Base-by-base conservation (phyloP, 2,797 vertebrate genomes). In the Yasuhikotakia modesta region DNA sequence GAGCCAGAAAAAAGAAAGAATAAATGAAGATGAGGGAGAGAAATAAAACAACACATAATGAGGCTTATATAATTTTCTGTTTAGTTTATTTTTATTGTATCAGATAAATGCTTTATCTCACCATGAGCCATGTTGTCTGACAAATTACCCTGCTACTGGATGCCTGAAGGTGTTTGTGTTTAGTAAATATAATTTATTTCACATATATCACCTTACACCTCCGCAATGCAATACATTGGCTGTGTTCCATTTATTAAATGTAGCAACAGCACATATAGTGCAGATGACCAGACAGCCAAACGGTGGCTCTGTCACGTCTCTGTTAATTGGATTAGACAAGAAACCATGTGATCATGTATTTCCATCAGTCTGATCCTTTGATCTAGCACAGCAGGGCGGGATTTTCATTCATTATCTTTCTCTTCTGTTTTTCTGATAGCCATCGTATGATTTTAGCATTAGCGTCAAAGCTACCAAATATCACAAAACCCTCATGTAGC, bases 1-100 rank as follows among this genome's bases (percentile, higher is more conserved):
- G 79, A 63, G 79, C 57, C 43, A 50, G 46, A 60, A 73, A 50
- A 32, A 81, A 45, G n/a, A 43, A 72, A 80, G 60, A 64, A 88
- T 84, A 60, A 79, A 64, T 79, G 84, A n/a, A 32, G 64, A 46
- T 8, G 27, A 63, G 19, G 58, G 61, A 58, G 65, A 45, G n/a
- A 72, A 21, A 52, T 14, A 39, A 22, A 24, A 19, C 13, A 48
- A 39, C 24, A 27, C 32, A 74, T n/a, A 32, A 55, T 5, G 8
- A 57, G 39, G 32, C 21, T 76, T 14, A 35, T 32, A 21, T 24
- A 57, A 21, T 66, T 46, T 69, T 48, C 43, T 46, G 4, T 48
- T 69, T 14, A 13, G 21, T 5, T 11, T 39, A 48, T n/a, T 35
- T 76, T 48, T 35, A 48, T 69, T 27, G 22, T 60, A 43, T n/a